phyloP scores from a whole-genome alignment of 2,888 invertebrate genomes.

The Gryllus longicercus region DNA sequence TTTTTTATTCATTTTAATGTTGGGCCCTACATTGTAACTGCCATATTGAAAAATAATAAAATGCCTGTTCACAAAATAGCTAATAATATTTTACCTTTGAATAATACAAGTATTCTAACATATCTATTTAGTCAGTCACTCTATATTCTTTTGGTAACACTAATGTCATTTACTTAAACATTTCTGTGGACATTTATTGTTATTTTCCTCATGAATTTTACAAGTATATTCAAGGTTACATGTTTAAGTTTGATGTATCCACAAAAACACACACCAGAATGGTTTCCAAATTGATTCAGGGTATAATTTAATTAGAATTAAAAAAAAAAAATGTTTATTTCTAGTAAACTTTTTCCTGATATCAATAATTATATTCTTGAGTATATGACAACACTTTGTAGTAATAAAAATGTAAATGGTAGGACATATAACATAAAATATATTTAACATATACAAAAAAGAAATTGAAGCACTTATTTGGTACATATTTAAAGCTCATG shows the following conservation, averaged over 20 bases:
- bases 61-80: not conserved
- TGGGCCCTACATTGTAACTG: not conserved
- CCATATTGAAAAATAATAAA: not conserved
- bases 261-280: not conserved
- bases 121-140: not conserved
- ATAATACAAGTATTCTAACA: not conserved
- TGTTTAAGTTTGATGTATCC: not conserved
- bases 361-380: not conserved
- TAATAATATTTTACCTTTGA: not conserved
- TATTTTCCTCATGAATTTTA: not conserved
- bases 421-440: not conserved
- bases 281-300: not conserved
- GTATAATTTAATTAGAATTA: not conserved
- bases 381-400: not conserved
- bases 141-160: not conserved
- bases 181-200: not conserved
- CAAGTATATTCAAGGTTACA: not conserved
- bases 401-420: not conserved
- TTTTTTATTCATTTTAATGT: not conserved
- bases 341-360: not conserved
- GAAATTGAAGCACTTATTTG: not conserved
- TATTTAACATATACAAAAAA: not conserved
- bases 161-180: not conserved
- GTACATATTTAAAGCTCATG: conserved; percentile 2
- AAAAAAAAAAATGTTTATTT: not conserved